phyloP scores from a whole-genome alignment of 2,113 vertebrate species.

The Chaenogobius annularis region DNA sequence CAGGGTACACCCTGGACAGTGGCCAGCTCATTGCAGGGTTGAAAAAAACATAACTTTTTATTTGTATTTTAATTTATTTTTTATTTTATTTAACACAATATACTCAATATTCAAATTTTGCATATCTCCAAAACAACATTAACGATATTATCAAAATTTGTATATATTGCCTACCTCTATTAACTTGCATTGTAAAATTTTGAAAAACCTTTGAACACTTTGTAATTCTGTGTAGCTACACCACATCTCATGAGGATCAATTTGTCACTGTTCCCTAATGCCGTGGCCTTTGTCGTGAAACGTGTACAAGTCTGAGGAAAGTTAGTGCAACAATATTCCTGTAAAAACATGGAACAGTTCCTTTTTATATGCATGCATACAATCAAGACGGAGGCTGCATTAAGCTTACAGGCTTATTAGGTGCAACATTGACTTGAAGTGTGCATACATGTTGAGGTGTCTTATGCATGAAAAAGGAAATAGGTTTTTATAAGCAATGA shows the following conservation, averaged over 20 bases:
- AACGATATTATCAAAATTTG: no score
- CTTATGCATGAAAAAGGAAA: not conserved
- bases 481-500: not conserved
- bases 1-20: no score
- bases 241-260: not conserved
- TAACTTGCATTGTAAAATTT: not conserved
- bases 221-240: not conserved
- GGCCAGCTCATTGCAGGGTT: no score
- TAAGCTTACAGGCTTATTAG: not conserved
- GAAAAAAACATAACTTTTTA: no score
- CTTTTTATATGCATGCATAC: not conserved
- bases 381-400: not conserved
- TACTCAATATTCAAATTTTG: no score
- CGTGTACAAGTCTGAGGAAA: not conserved
- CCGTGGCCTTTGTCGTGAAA: not conserved
- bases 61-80: no score
- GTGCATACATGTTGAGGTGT: not conserved
- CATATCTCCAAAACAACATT: no score
- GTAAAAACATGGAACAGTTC: not conserved
- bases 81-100: no score
- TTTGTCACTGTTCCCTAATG: slow-evolving; percentile 1
- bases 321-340: not conserved
- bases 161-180: no score
- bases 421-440: not conserved
- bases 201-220: not conserved